Conservation (phyloP, 1,140 invertebrate species). For the Drosophila azteca region DNA sequence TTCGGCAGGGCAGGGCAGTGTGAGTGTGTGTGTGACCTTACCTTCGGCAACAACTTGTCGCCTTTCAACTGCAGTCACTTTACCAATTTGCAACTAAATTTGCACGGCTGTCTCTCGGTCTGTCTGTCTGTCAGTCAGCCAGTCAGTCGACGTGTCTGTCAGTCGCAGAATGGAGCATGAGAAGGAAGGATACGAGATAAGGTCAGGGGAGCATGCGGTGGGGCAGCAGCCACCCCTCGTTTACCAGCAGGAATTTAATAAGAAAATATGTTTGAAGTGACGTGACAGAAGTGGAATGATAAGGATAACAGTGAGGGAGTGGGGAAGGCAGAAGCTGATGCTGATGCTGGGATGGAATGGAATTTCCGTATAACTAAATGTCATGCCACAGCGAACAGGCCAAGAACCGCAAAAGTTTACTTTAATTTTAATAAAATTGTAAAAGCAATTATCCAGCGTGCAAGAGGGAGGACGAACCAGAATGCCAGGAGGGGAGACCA, state of each 20-base stretch:
- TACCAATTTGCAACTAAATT: conserved; percentile 73
- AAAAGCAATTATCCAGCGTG: conserved; percentile 63
- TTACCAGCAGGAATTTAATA: conserved; percentile 66
- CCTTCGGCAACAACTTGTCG: conserved; percentile 67
- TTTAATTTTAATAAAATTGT: conserved; percentile 79
- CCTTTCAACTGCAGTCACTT: conserved; percentile 64
- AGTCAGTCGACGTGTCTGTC: no score
- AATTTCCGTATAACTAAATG: conserved; percentile 51
- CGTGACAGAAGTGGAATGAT: conserved; percentile 55
- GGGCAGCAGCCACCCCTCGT: conserved; percentile 53
- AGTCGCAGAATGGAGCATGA: conserved; percentile 19
- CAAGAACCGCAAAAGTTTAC: conserved; percentile 55
- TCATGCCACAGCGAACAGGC: conserved; percentile 31
- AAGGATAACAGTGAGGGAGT: background rate
- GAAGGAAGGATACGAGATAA: no score
- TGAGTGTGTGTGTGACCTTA: conserved; percentile 14
- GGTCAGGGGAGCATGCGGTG: conserved; percentile 7
- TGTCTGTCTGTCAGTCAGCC: background rate
- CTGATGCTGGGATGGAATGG: background rate
- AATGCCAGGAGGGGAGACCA: background rate
- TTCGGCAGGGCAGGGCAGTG: conserved; percentile 8
- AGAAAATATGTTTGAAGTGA: conserved; percentile 54
- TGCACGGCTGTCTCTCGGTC: conserved; percentile 64
- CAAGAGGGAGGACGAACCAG: background rate
- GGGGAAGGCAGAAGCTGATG: background rate